Evolutionary conservation across 2,888 invertebrate species (phyloP).

Genomic region (Rhagonycha lutea): DNA sequence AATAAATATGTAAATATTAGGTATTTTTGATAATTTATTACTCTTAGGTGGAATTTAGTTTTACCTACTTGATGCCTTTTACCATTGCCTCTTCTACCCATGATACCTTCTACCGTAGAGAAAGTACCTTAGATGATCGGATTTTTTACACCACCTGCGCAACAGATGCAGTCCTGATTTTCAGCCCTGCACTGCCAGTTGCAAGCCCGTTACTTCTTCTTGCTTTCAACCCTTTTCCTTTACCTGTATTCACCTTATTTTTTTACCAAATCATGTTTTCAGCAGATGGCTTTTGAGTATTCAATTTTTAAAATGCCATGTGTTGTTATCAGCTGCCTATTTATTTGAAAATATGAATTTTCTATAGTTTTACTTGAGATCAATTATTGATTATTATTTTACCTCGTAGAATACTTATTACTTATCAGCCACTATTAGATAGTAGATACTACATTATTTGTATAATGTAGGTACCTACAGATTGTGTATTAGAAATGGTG

Average conservation of each 20-base stretch:
- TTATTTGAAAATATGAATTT: conserved; percentile 38
- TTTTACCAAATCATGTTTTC: conserved; percentile 53
- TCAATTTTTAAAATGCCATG: conserved; percentile 51
- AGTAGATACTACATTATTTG: background rate
- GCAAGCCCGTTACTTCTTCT: conserved; percentile 49
- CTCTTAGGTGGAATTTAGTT: background rate
- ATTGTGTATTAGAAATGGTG: too few species aligned
- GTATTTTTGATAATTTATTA: too few species aligned
- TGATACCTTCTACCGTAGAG: background rate
- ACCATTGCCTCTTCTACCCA: too few species aligned
- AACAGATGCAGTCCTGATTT: conserved; percentile 55
- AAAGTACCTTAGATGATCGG: conserved; percentile 11
- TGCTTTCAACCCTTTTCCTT: conserved; percentile 50
- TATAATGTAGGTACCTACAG: too few species aligned
- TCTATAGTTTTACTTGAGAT: conserved; percentile 31
- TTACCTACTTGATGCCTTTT: background rate
- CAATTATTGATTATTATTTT: background rate
- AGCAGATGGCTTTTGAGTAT: conserved; percentile 50
- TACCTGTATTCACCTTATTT: conserved; percentile 47
- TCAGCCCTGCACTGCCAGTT: conserved; percentile 49
- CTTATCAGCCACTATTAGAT: background rate
- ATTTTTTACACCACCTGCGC: conserved; percentile 49
- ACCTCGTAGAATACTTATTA: too few species aligned
- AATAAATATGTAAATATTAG: too few species aligned
- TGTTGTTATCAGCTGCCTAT: conserved; percentile 51